phyloP scores from a whole-genome alignment of 2,797 vertebrate genomes.

The Lagocephalus sceleratus region DNA sequence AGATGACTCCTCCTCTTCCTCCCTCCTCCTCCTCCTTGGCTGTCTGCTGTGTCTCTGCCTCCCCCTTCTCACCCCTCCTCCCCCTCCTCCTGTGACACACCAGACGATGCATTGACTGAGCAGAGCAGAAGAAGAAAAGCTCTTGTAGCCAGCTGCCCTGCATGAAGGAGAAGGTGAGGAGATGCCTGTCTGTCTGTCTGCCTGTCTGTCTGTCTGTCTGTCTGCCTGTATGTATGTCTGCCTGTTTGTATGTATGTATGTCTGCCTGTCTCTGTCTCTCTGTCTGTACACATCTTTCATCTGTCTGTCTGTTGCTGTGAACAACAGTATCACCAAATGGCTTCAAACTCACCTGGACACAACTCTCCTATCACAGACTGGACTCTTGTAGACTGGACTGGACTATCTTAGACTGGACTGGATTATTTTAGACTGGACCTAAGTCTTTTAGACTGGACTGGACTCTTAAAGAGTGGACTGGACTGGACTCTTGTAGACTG shows the following conservation, averaged over 20 bases:
- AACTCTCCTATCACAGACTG: neutral
- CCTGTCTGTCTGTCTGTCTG: slow-evolving; percentile 20
- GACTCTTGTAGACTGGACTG: neutral
- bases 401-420: neutral
- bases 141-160: slow-evolving; percentile 58
- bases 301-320: slow-evolving; percentile 25
- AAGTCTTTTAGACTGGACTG: neutral
- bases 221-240: slow-evolving; percentile 11
- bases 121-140: slow-evolving; percentile 63
- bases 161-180: slow-evolving; percentile 66
- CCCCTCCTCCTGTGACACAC: slow-evolving; percentile 63
- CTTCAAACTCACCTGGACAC: slow-evolving; percentile 3
- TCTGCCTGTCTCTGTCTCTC: slow-evolving; percentile 5
- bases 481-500: neutral
- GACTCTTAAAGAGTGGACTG: slow-evolving; percentile 3
- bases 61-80: slow-evolving; percentile 34
- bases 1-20: slow-evolving; percentile 71
- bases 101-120: slow-evolving; percentile 81
- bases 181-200: slow-evolving; percentile 15
- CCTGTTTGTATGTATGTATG: neutral
- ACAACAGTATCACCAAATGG: slow-evolving; percentile 27
- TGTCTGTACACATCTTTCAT: slow-evolving; percentile 10
- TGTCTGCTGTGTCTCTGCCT: slow-evolving; percentile 19
- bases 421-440: neutral
- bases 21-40: slow-evolving; percentile 49